Conservation (phyloP, 37 sponge, comb jelly and placozoan species). For the Oopsacas minuta region DNA sequence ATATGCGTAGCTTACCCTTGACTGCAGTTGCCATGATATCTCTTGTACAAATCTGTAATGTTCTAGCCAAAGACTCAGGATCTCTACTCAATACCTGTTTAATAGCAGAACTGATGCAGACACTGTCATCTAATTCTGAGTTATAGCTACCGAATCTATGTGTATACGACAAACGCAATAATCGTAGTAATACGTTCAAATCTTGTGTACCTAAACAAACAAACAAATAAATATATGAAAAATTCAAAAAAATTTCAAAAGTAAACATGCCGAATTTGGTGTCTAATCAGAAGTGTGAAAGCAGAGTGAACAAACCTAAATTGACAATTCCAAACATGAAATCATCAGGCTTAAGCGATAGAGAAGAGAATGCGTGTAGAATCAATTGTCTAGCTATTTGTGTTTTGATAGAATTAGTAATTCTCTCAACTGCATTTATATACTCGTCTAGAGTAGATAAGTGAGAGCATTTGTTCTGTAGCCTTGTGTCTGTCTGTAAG, state of each 20-base stretch:
- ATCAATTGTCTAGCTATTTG: background rate
- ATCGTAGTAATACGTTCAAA: background rate
- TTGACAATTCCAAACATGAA: background rate
- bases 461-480: background rate
- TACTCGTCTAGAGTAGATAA: background rate
- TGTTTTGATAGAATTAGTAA: background rate
- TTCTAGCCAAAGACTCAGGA: background rate
- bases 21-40: background rate
- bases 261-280: too few species aligned
- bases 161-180: background rate
- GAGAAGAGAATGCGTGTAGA: background rate
- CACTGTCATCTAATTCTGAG: background rate
- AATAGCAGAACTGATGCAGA: background rate
- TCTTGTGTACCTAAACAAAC: background rate
- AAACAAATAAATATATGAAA: background rate
- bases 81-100: background rate
- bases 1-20: background rate
- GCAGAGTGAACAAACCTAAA: background rate
- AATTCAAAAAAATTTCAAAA: background rate
- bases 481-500: background rate
- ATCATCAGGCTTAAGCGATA: conserved; percentile 1
- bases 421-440: background rate
- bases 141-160: background rate
- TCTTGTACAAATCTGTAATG: background rate
- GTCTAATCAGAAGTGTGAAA: too few species aligned